Evolutionary conservation across 2,113 vertebrate genomes (phyloP).

Genomic region (Bos taurus): DNA sequence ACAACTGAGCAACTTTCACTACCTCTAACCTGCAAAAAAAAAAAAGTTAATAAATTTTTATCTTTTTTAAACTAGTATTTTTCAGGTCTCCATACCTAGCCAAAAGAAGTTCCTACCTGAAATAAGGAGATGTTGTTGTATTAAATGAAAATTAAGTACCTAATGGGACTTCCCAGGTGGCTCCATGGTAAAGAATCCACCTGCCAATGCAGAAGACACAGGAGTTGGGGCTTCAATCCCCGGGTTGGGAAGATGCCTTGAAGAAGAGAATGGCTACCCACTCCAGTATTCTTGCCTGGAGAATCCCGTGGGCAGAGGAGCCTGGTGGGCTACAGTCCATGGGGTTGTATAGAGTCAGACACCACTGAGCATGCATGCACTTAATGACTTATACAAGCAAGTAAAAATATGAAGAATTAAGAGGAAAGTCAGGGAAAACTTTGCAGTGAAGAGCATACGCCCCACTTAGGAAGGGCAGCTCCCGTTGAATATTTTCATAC

Average conservation of each 20-base stretch:
- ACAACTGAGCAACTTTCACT: neutral
- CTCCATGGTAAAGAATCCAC: neutral
- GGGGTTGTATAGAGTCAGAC: neutral
- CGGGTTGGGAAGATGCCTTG: neutral
- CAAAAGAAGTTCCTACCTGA: neutral
- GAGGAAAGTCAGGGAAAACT: neutral
- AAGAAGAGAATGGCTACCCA: neutral
- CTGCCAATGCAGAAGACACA: neutral
- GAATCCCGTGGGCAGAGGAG: neutral
- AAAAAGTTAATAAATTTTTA: neutral
- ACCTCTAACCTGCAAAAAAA: neutral
- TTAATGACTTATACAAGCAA: neutral
- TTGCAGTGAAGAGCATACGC: neutral
- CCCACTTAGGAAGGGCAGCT: neutral
- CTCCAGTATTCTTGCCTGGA: neutral
- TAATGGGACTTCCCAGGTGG: neutral
- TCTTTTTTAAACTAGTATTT: neutral
- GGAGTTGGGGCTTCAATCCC: neutral
- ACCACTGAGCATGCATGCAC: neutral
- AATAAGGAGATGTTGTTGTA: neutral
- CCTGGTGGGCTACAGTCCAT: neutral
- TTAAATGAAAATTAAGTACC: neutral
- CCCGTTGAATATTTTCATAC: neutral
- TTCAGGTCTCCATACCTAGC: neutral
- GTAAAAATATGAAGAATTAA: neutral